A percentile compares a stretch with the other conserved stretches of the same genome.
phyloP scores from a whole-genome alignment of 1,140 invertebrate species.

The Philopotamus ludificatus region DNA sequence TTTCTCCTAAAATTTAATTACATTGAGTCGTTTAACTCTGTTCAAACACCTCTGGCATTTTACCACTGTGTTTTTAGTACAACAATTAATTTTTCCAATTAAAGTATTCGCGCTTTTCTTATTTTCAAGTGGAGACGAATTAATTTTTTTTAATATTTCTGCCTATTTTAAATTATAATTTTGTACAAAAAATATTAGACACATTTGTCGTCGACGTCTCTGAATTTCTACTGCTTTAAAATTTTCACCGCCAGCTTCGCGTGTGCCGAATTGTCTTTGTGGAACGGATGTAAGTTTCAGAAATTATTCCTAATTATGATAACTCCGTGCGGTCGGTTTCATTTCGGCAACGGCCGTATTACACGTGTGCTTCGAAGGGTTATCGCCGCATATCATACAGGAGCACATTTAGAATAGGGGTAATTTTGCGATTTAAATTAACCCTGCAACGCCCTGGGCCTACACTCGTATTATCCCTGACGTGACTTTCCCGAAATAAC shows the following conservation, averaged over 20 bases:
- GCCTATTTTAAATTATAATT: too few relatives aligned
- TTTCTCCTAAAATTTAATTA: too few relatives aligned
- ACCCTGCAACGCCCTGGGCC: neutral
- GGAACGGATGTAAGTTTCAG: slow-evolving; percentile 25
- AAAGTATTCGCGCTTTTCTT: too few relatives aligned
- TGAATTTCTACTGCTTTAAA: neutral
- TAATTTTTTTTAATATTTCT: too few relatives aligned
- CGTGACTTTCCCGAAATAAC: too few relatives aligned
- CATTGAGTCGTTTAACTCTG: too few relatives aligned
- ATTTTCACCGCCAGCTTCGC: neutral
- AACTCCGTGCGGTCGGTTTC: neutral
- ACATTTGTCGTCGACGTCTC: neutral
- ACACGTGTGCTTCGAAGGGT: neutral
- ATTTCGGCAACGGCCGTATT: neutral
- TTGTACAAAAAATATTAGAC: too few relatives aligned
- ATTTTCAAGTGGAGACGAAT: too few relatives aligned
- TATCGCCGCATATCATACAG: slow-evolving; percentile 11
- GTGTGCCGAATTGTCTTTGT: slow-evolving; percentile 1
- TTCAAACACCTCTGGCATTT: too few relatives aligned
- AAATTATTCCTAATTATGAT: slow-evolving; percentile 29
- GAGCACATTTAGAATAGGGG: slow-evolving; percentile 4
- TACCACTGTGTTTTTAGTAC: too few relatives aligned
- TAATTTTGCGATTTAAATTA: slow-evolving; percentile 23
- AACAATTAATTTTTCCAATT: too few relatives aligned
- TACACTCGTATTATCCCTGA: slow-evolving; percentile 12